These are phyloP conservation scores for Petrocephalus zakoni DNA, from an alignment of 2,113 vertebrate species.

Conservation along the genomic window DNA sequence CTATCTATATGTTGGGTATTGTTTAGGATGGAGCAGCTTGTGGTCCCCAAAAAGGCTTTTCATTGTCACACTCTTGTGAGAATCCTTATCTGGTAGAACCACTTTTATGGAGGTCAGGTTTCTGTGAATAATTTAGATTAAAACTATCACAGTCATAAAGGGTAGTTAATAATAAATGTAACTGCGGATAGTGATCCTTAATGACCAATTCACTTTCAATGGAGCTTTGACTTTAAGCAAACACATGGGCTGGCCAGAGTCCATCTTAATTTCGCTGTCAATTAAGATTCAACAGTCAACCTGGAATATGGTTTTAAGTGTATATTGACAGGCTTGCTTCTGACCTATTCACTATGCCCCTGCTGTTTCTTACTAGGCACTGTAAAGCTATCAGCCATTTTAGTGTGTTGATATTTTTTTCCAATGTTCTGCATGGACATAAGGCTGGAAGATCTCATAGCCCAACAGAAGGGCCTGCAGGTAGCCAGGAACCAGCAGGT, in stretches of 20 bases:
- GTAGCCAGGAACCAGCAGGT: neutral
- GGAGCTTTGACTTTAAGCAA: neutral
- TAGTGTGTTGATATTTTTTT: too few relatives aligned
- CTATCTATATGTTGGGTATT: neutral
- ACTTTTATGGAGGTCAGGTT: neutral
- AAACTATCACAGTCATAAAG: neutral
- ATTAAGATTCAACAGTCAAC: neutral
- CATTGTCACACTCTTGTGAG: neutral
- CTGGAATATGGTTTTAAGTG: neutral
- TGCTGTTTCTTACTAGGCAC: neutral
- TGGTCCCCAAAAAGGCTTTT: neutral
- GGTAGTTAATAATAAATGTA: neutral
- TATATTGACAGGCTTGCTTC: neutral
- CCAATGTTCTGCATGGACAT: neutral
- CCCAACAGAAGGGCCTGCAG: neutral
- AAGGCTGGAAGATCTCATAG: neutral
- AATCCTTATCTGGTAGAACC: neutral
- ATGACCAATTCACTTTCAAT: neutral
- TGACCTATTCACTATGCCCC: neutral
- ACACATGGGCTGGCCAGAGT: neutral
- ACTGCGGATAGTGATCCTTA: neutral
- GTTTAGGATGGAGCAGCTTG: neutral
- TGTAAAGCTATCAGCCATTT: neutral
- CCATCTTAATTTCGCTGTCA: neutral
- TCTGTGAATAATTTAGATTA: neutral